Evolutionary conservation across 2,113 vertebrate species (phyloP), one percentile per base, ranked within the genome.

Genomic region (Himantopus leucocephalus): DNA sequence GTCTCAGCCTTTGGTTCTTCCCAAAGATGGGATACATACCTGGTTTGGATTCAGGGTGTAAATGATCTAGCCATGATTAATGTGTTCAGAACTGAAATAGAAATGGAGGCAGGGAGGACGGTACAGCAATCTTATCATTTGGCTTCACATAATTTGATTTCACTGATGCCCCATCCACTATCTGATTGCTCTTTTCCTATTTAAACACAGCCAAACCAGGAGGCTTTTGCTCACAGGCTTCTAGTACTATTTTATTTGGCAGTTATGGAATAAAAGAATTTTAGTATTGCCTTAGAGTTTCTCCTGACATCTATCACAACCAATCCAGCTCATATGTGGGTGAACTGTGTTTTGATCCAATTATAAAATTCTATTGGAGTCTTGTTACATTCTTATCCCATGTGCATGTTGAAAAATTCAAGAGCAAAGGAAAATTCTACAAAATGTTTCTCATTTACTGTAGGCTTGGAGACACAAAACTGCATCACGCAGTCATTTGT

Each of bases 251-350:
- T 96, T 96, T 96, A 90, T 95, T 96, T 96, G 96, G 94, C 92
- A 95, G 75, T 96, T 95, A 93, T 95, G 75, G 92, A 93, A 96
- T 96, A 95, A 94, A 94, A 95, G 78, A 92, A 95, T 94, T 94
- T 92, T 94, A 88, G 94, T 82, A 76, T 93, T 96, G 93, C 95
- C 94, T 90, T 90, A 93, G 90, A 96, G 92, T 96, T 96, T 96
- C 90, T 96, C 77, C 94, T 97, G 96, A 94, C 91, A 96, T 97
- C 94, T 96, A 96, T 97, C 96, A 96, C 96, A 96, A 95, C 91
- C 80, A 91, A 92, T 94, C 91, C 89, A 91, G 84, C 93, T 95
- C 91, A 43, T 97, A 95, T 94, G 94, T 96, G 95, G 96, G 96
- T 96, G 95, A 96, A 81, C 94, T 94, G 85, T 95, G 96, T 94